Evolutionary conservation across 2,797 vertebrate genomes (phyloP).

Genomic region (Eidolon dupreanum): DNA sequence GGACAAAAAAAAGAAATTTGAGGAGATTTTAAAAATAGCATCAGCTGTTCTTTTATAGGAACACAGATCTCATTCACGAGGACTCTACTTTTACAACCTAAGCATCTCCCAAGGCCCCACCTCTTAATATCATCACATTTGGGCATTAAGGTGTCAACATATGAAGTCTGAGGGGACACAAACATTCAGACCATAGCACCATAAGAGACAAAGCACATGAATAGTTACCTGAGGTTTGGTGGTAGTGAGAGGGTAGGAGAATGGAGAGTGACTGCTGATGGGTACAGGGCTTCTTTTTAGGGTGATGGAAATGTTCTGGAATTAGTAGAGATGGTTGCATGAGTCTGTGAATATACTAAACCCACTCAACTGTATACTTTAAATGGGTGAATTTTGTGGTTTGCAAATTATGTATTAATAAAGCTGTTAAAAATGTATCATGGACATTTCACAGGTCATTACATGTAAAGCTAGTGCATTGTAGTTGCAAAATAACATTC

Average conservation of each 20-base stretch:
- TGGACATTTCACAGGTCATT: constrained; percentile 7
- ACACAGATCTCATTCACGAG: background rate
- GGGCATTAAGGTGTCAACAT: background rate
- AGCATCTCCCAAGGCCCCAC: background rate
- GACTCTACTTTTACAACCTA: background rate
- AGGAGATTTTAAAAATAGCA: background rate
- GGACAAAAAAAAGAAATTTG: background rate
- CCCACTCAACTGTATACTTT: background rate
- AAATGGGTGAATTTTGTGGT: background rate
- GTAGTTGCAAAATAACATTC: background rate
- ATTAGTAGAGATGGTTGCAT: background rate
- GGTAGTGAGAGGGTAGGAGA: background rate
- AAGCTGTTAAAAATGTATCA: background rate
- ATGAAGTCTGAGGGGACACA: background rate
- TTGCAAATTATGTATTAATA: background rate
- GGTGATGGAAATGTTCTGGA: background rate
- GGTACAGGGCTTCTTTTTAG: background rate
- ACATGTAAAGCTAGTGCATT: background rate
- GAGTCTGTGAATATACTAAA: background rate
- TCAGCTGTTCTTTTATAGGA: background rate
- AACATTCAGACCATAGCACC: background rate
- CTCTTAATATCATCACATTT: background rate
- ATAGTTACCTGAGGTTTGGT: background rate
- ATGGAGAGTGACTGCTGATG: background rate
- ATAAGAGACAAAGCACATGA: background rate